These are phyloP conservation scores for Bombus ignitus DNA, from an alignment of 1,140 invertebrate genomes.

Conservation along the genomic window DNA sequence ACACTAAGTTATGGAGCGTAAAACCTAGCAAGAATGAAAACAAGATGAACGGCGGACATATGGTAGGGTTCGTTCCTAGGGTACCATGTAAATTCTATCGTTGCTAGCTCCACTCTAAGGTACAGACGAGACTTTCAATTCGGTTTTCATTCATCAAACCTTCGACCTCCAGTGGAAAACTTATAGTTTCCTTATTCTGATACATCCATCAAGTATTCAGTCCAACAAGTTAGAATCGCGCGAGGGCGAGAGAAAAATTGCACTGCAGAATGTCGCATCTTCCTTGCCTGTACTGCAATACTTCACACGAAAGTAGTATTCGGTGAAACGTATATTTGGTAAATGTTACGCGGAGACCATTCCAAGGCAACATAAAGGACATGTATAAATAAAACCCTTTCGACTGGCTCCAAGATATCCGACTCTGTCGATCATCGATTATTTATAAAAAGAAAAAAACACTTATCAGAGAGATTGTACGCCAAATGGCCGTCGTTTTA, in stretches of 20 bases:
- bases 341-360: background rate
- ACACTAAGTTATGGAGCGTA: constrained; percentile 64
- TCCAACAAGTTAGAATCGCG: constrained; percentile 62
- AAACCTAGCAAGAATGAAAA: constrained; percentile 63
- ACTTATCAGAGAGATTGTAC: constrained; percentile 6
- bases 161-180: constrained; percentile 48
- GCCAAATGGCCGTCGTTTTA: constrained; percentile 8
- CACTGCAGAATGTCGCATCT: constrained; percentile 44
- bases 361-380: constrained; percentile 25
- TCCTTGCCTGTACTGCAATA: constrained; percentile 36
- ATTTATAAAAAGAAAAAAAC: constrained; percentile 45
- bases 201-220: constrained; percentile 65
- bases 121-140: constrained; percentile 56
- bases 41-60: constrained; percentile 62
- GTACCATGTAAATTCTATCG: background rate
- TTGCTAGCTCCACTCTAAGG: constrained; percentile 11
- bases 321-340: constrained; percentile 44
- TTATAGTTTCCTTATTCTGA: constrained; percentile 35
- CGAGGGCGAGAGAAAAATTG: constrained; percentile 50
- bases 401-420: constrained; percentile 18
- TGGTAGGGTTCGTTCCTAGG: constrained; percentile 60
- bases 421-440: constrained; percentile 46
- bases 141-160: constrained; percentile 66
- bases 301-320: constrained; percentile 17
- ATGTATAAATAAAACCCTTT: constrained; percentile 61